phyloP scores from a whole-genome alignment of 2,113 vertebrate genomes.

The Euleptes europaea region DNA sequence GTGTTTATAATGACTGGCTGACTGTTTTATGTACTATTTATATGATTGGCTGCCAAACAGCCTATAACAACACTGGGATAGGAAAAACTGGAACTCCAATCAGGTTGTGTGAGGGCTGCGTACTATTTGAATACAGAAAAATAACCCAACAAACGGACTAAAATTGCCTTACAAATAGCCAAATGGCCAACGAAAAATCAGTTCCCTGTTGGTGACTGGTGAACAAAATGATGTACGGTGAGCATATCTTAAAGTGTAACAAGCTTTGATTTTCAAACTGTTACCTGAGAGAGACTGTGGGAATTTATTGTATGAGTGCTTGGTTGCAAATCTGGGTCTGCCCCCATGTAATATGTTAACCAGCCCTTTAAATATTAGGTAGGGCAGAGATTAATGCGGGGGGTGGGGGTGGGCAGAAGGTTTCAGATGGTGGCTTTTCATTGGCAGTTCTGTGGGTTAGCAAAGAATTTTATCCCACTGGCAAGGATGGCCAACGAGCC shows the following conservation, averaged over 20 bases:
- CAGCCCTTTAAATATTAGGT: background rate
- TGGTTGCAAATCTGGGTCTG: background rate
- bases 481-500: background rate
- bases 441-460: background rate
- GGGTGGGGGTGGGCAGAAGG: background rate
- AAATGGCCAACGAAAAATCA: too few species aligned
- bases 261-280: background rate
- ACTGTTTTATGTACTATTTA: too few species aligned
- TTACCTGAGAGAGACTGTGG: background rate
- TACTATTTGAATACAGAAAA: too few species aligned
- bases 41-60: too few species aligned
- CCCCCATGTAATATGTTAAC: background rate
- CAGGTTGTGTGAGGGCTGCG: too few species aligned
- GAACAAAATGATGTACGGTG: background rate
- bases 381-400: background rate
- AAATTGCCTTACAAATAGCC: too few species aligned
- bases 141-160: too few species aligned
- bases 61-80: too few species aligned
- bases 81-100: too few species aligned
- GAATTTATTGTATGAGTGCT: background rate
- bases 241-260: background rate
- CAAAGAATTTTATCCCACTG: background rate
- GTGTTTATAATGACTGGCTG: too few species aligned
- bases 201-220: too few species aligned
- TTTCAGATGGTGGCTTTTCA: background rate